phyloP scores from a whole-genome alignment of 2,797 vertebrate genomes.

The Rhinoraja longicauda region DNA sequence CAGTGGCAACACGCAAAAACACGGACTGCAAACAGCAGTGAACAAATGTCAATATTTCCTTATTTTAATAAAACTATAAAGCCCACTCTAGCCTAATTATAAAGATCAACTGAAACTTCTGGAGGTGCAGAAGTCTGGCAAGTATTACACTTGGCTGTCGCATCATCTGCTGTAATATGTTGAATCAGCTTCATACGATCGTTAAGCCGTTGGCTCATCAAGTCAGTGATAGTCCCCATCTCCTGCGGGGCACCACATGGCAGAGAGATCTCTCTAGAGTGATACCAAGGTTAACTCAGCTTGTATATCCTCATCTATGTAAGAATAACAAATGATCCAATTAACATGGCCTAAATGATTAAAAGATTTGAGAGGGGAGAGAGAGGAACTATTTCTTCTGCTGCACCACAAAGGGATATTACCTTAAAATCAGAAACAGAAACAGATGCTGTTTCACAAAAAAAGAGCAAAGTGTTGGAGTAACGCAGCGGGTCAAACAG shows the following conservation, averaged over 20 bases:
- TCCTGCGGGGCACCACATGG: not conserved
- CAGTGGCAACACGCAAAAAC: not conserved
- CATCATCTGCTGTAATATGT: not conserved
- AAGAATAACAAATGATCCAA: not conserved
- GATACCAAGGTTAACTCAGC: not conserved
- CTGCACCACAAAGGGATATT: not conserved
- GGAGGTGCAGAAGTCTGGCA: not conserved
- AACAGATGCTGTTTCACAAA: too few relatives aligned
- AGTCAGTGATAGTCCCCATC: too few relatives aligned
- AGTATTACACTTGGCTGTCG: not conserved
- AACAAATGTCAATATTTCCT: not conserved
- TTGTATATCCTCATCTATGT: not conserved
- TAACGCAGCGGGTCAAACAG: too few relatives aligned
- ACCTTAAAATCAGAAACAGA: not conserved
- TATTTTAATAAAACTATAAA: not conserved
- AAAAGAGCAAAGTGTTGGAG: too few relatives aligned
- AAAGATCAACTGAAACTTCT: not conserved
- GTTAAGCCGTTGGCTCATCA: too few relatives aligned
- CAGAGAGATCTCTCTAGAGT: not conserved
- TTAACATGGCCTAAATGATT: not conserved
- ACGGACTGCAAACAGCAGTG: not conserved
- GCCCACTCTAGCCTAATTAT: not conserved
- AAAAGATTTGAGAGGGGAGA: not conserved
- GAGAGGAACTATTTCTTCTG: not conserved
- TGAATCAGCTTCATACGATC: not conserved